These are phyloP conservation scores for Tricholauxania praeusta DNA, from an alignment of 2,888 invertebrate species.

Conservation along the genomic window DNA sequence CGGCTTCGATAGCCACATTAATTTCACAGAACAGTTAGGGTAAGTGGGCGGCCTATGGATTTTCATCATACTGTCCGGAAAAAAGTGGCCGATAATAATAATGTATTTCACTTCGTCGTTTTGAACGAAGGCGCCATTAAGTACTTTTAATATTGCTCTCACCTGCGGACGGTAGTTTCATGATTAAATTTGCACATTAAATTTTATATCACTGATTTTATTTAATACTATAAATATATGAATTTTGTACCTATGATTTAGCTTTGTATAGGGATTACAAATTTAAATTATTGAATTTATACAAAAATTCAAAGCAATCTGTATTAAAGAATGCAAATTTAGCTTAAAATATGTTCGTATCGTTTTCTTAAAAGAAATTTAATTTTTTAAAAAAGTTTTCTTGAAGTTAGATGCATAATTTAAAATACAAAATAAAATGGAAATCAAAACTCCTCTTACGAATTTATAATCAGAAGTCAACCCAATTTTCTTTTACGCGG, in stretches of 20 bases:
- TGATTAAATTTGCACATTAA: too few relatives aligned
- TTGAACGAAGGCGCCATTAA: too few relatives aligned
- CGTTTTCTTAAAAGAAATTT: neutral
- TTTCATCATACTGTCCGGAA: too few relatives aligned
- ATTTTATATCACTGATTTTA: constrained; percentile 23
- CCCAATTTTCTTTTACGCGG: constrained; percentile 38
- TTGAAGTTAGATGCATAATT: neutral
- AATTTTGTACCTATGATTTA: constrained; percentile 8
- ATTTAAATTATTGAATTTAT: neutral
- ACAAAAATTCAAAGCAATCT: neutral
- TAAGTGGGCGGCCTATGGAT: too few relatives aligned
- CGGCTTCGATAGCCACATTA: too few relatives aligned
- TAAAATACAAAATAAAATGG: constrained; percentile 10
- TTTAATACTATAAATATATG: constrained; percentile 20
- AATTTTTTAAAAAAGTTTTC: neutral
- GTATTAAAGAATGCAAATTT: neutral
- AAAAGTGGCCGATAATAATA: too few relatives aligned
- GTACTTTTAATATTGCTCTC: too few relatives aligned
- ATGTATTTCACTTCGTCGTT: too few relatives aligned
- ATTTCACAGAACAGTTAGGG: too few relatives aligned
- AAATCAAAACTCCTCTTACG: neutral
- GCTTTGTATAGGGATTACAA: neutral
- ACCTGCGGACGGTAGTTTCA: too few relatives aligned
- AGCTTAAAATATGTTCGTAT: neutral
- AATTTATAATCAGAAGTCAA: constrained; percentile 10